phyloP scores from a whole-genome alignment of 2,113 vertebrate species.

The Otis tarda region DNA sequence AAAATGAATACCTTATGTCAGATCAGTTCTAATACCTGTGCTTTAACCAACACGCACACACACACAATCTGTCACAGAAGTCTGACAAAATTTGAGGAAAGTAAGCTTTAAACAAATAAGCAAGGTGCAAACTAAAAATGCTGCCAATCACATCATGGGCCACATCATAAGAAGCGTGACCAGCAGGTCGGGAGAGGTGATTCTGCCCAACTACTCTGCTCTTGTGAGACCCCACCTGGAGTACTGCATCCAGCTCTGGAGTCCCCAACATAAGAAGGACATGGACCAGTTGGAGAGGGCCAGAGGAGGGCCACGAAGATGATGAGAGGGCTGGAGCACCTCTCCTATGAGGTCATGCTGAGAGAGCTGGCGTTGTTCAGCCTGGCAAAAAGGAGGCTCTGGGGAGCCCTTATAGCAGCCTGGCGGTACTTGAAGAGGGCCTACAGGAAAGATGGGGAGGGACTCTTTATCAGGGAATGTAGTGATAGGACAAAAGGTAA shows the following conservation, averaged over 20 bases:
- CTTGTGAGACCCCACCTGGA: too few relatives aligned
- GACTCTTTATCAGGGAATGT: not conserved
- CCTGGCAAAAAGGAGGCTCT: not conserved
- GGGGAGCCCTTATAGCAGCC: not conserved
- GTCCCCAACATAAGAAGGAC: not conserved
- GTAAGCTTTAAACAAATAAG: not conserved
- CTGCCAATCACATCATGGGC: not conserved
- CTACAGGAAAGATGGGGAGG: not conserved
- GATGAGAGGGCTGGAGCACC: not conserved
- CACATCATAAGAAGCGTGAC: not conserved
- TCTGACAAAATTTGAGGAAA: not conserved
- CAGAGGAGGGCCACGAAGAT: not conserved
- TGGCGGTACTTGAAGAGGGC: not conserved
- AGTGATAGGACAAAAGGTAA: not conserved
- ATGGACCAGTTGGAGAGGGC: not conserved
- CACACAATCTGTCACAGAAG: not conserved
- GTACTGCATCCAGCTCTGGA: not conserved
- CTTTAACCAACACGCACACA: not conserved
- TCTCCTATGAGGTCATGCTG: not conserved
- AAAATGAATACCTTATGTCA: not conserved
- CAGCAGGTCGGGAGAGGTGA: not conserved
- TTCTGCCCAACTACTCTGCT: too few relatives aligned
- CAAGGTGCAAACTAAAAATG: not conserved
- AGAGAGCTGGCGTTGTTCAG: not conserved
- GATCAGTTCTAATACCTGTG: not conserved